Base-by-base conservation (phyloP, 1,140 invertebrate species). In the Macrobrachium nipponense region DNA sequence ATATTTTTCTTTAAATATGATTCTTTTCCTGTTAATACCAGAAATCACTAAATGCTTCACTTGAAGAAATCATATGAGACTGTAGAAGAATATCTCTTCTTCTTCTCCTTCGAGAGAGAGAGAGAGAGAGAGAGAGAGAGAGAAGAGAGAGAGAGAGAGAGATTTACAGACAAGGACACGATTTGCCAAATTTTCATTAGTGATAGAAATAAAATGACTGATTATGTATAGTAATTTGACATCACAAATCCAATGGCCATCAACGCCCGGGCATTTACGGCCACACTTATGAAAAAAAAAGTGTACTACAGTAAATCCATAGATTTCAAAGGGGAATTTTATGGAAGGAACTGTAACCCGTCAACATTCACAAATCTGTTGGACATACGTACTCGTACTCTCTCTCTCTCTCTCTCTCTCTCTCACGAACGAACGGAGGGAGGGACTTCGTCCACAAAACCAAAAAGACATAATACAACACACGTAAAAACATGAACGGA, bases 91-190 rank as follows among this genome's bases (percentile, higher is more conserved):
- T 36, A 36, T 36, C 27, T 36, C 27, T 36, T 36, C 27, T 36
- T 36, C 27, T 36, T 36, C 27, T 36, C 4, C 27, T 36, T 36
- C 27, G 4, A 1, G 27, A 36, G 23, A 72, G 68, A 72, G 68
- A 72, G 68, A 72, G 68, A 72, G 68, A 72, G 68, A 72, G 68
- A 72, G 68, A 72, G 68, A 72, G 68, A 72, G 68, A 72, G 68
- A 72, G 68, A 36, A 72, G 68, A 72, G 68, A 72, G 68, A 72
- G 68, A 72, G 66, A 70, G 66, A 70, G 66, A 70, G 66, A 70
- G 66, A 70, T 36, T 36, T 2, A 2, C 27, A 36, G 27, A 36
- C 27, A 36, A 36, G 27, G 4, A 36, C 27, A 36, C 27, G 27
- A 36, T 36, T 36, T 36, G 4, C 27, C 4, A 36, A 2, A 36